Evolutionary conservation across 2,888 invertebrate genomes (phyloP).

Genomic region (Theristus sp.): DNA sequence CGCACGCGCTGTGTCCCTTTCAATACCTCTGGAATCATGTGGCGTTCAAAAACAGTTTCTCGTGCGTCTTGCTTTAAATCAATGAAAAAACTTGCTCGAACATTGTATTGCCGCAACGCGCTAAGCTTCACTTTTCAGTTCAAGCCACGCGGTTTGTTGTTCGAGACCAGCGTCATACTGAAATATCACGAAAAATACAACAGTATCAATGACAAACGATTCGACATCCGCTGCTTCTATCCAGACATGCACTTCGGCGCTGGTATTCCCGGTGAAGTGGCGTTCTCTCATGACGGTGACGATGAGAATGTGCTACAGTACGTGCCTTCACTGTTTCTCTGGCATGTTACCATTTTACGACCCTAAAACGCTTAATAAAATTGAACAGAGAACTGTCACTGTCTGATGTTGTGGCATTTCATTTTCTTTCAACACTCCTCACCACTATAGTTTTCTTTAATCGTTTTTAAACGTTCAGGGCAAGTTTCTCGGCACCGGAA

Average conservation of each 20-base stretch:
- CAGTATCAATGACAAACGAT: constrained; percentile 12
- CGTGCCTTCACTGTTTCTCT: too few species aligned
- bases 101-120: too few species aligned
- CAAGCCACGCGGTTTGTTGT: constrained; percentile 14
- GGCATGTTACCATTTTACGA: too few species aligned
- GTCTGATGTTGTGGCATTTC: neutral
- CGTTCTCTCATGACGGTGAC: too few species aligned
- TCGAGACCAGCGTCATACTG: constrained; percentile 12
- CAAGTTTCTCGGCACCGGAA: constrained; percentile 1
- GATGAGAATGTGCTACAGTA: neutral
- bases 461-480: neutral
- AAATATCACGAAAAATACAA: constrained; percentile 14
- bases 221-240: constrained; percentile 16
- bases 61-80: too few species aligned
- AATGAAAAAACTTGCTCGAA: too few species aligned
- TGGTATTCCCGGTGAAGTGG: neutral
- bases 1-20: neutral
- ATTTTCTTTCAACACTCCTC: neutral
- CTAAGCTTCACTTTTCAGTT: constrained; percentile 11
- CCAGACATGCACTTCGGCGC: constrained; percentile 10
- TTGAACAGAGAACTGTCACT: too few species aligned
- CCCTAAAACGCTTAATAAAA: too few species aligned
- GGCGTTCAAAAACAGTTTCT: constrained; percentile 11
- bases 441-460: neutral
- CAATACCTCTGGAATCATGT: constrained; percentile 9